These are phyloP conservation scores for Carlito syrichta DNA, from an alignment of 2,113 vertebrate species.

Conservation along the genomic window DNA sequence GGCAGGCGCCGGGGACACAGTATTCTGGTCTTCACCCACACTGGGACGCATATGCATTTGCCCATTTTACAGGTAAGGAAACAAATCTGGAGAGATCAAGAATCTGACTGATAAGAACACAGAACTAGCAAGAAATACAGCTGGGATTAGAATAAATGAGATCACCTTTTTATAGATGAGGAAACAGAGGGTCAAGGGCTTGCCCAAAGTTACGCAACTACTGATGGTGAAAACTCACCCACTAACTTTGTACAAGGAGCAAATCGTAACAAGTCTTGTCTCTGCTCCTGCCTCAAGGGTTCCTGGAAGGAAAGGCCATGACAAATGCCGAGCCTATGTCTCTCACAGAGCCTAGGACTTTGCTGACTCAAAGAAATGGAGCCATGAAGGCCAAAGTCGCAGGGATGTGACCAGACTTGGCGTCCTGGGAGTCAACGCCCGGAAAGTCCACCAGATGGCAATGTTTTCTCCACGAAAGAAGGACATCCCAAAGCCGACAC, in stretches of 20 bases:
- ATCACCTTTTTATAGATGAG: background rate
- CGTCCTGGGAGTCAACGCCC: background rate
- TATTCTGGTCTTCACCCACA: background rate
- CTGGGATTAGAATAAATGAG: too few relatives aligned
- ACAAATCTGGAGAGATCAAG: background rate
- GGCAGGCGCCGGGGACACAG: background rate
- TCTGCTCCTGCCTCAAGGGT: background rate
- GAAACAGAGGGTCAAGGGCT: background rate
- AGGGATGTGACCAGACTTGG: too few relatives aligned
- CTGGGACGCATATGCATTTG: background rate
- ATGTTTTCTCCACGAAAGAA: slow-evolving; percentile 6
- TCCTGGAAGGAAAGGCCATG: background rate
- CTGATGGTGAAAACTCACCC: background rate
- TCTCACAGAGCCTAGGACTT: background rate
- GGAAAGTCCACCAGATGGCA: slow-evolving; percentile 58
- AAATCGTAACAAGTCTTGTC: background rate
- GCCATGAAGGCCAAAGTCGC: background rate
- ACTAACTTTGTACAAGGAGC: background rate
- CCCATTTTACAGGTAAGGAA: background rate
- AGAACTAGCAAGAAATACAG: background rate
- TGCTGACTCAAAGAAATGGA: background rate
- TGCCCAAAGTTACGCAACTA: background rate
- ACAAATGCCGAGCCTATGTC: background rate
- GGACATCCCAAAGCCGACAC: background rate
- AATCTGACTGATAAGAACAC: background rate